phyloP scores from a whole-genome alignment of 2,113 vertebrate species.

The Albula glossodonta region DNA sequence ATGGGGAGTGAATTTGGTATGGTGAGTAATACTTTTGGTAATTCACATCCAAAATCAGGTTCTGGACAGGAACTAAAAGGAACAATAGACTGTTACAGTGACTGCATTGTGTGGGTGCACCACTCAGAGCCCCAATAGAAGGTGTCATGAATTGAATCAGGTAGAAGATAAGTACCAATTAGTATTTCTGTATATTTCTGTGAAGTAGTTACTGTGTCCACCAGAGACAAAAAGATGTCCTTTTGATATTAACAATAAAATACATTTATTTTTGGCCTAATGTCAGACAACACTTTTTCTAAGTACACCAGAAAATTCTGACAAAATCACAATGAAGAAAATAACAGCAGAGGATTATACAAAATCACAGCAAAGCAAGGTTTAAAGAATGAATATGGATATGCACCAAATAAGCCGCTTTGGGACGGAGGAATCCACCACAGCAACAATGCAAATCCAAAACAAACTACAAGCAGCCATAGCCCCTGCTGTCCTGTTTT shows the following conservation, averaged over 20 bases:
- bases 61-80: too few relatives aligned
- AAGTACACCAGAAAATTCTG: not conserved
- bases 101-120: too few relatives aligned
- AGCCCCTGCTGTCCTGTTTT: not conserved
- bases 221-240: not conserved
- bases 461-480: not conserved
- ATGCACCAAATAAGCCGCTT: constrained; percentile 8
- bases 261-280: not conserved
- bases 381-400: constrained; percentile 1
- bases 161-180: not conserved
- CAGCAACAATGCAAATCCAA: constrained; percentile 1
- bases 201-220: not conserved
- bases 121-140: not conserved
- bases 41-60: too few relatives aligned
- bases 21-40: too few relatives aligned
- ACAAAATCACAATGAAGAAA: not conserved
- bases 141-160: not conserved
- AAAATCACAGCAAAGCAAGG: not conserved
- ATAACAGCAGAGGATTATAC: not conserved
- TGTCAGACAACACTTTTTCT: not conserved
- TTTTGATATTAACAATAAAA: not conserved
- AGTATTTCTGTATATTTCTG: not conserved
- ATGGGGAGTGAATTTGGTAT: too few relatives aligned
- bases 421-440: not conserved
- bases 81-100: not conserved